phyloP scores from a whole-genome alignment of 2,113 vertebrate genomes.

The Typhlomys cinereus region DNA sequence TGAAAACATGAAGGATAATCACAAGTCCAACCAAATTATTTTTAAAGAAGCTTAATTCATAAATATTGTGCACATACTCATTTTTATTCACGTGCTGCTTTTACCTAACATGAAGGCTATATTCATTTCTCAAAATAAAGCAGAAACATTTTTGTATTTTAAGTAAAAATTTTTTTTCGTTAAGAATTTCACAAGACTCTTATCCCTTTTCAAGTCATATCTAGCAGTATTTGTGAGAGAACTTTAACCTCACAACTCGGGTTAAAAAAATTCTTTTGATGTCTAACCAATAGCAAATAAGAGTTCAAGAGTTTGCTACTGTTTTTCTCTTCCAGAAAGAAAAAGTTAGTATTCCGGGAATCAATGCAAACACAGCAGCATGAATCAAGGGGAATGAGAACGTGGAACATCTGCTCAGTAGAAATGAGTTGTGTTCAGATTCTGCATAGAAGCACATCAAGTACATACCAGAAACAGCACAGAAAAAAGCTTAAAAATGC shows the following conservation, averaged over 20 bases:
- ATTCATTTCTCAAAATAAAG: background rate
- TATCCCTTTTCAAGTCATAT: slow-evolving; percentile 10
- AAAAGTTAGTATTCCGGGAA: background rate
- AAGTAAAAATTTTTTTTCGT: slow-evolving; percentile 46
- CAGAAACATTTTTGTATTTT: background rate
- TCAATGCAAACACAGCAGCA: background rate
- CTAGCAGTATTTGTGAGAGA: background rate
- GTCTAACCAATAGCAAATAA: background rate
- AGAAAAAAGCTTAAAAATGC: background rate
- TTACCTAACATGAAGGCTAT: background rate
- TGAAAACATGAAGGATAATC: background rate
- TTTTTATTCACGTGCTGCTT: background rate
- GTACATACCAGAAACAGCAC: background rate
- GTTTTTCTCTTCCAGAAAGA: background rate
- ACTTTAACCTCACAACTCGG: background rate
- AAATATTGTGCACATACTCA: background rate
- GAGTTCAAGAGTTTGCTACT: background rate
- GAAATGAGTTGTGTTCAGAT: background rate
- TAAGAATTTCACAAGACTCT: slow-evolving; percentile 30
- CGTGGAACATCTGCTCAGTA: background rate
- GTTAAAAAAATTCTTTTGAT: background rate
- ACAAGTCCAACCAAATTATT: background rate
- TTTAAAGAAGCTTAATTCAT: background rate
- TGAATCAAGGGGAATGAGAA: background rate
- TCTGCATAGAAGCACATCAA: background rate